A percentile compares a stretch with the other conserved stretches of the same genome.
These are phyloP conservation scores for Hyperopisus bebe DNA, from an alignment of 2,113 vertebrate genomes.

Conservation along the genomic window DNA sequence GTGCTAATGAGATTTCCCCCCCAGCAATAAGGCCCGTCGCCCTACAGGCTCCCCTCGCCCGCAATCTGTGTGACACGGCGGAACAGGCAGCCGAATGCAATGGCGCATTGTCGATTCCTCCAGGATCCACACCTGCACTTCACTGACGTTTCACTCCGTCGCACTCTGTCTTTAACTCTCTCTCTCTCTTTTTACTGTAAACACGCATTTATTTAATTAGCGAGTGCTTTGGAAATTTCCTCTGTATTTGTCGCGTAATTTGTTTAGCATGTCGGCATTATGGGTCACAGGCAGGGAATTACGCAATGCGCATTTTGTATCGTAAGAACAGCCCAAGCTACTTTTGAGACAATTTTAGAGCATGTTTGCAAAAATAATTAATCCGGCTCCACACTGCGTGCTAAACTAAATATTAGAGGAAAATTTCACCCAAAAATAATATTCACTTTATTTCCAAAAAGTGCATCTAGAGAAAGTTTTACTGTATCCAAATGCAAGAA, in stretches of 20 bases:
- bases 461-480: not conserved
- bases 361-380: not conserved
- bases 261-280: not conserved
- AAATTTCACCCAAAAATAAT: not conserved
- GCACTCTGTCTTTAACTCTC: too few species aligned
- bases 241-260: not conserved
- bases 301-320: not conserved
- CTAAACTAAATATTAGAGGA: not conserved
- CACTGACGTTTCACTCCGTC: not conserved
- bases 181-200: not conserved
- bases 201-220: not conserved
- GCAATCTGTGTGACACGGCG: not conserved
- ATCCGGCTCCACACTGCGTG: not conserved
- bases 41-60: not conserved
- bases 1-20: conserved; percentile 38
- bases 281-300: not conserved
- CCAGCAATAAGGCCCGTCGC: conserved; percentile 24
- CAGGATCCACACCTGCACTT: not conserved
- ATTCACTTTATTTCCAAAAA: not conserved
- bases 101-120: not conserved
- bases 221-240: not conserved
- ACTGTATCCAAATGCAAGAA: not conserved
- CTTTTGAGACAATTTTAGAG: not conserved
- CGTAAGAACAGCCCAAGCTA: not conserved
- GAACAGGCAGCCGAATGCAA: not conserved